Base-by-base conservation (phyloP, 2,113 vertebrate genomes). In the Pleuronectes platessa region DNA sequence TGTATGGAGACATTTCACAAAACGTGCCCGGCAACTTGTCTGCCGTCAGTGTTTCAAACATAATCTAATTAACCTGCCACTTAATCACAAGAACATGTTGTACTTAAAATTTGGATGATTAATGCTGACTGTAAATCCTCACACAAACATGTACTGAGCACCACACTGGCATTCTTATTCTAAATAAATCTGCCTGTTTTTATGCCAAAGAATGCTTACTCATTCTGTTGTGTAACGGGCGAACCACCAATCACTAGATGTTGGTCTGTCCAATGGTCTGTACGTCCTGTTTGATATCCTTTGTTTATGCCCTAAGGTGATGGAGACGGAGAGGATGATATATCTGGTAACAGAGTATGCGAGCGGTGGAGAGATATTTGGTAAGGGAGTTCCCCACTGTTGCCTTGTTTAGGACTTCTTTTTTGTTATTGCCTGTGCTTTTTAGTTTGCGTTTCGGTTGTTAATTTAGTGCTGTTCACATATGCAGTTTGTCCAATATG, bases 281-380 rank as follows among this genome's bases (percentile, higher is more conserved):
- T n/a, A 21, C 35, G 12, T 74, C 70, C 26, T 24, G 10, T 8
- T 69, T 74, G 14, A 82, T 27, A 71, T 42, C 21, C 3, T 62
- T 7, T 67, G 56, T 84, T 83, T 79, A 6, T 87, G 53, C 84
- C 40, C 83, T 80, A 88, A 99, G 98, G 98, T 99, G 82, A 99
- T 99, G 98, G 98, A 99, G 93, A 99, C 98, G 0, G 98, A 99
- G 82, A 84, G 97, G 87, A 98, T 99, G 96, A 99, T 99, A 94
- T 99, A 99, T 92, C 94, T 99, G 76, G 98, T 99, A 84, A 99
- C 98, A 2, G 98, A 99, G 87, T 99, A 98, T 17, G 98, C 98
- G n/a, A 99, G 97, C 0, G 98, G 98, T 88, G 98, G 98, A 83
- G 98, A 99, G 78, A 99, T 99, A 92, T 99, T 99, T 79, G 98